These are phyloP conservation scores for Drosophila virilis DNA, from an alignment of 1,140 invertebrate species.

Conservation along the genomic window DNA sequence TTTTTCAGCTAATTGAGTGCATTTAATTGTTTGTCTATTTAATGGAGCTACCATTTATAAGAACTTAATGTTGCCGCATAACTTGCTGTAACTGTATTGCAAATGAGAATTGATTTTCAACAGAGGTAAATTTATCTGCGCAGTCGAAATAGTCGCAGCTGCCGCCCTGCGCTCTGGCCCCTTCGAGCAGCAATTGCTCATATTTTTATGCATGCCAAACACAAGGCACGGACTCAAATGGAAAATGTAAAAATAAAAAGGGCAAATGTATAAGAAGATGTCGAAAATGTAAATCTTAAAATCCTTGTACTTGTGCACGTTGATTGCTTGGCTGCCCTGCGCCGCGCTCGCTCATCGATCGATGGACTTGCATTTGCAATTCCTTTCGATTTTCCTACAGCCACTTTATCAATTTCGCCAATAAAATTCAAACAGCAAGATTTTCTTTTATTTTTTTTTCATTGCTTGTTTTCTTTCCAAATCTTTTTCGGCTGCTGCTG, in stretches of 20 bases:
- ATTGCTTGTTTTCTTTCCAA: conserved; percentile 1
- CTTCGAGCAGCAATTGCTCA: conserved; percentile 10
- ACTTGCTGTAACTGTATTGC: background rate
- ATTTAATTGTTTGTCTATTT: too few relatives aligned
- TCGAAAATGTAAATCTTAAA: conserved; percentile 42
- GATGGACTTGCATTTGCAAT: conserved; percentile 37
- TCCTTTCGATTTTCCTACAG: conserved; percentile 49
- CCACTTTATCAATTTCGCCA: conserved; percentile 59
- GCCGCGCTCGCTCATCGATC: conserved; percentile 8
- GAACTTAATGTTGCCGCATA: too few relatives aligned
- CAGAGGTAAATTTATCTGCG: background rate
- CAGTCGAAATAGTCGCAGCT: background rate
- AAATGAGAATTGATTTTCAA: conserved; percentile 26
- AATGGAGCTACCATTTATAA: too few relatives aligned
- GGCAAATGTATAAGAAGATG: conserved; percentile 6
- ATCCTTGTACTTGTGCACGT: conserved; percentile 42
- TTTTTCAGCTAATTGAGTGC: too few relatives aligned
- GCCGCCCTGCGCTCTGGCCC: background rate
- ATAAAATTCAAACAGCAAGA: conserved; percentile 54
- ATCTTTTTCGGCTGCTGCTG: conserved; percentile 11
- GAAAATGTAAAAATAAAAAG: conserved; percentile 9
- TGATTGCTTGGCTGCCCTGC: conserved; percentile 26
- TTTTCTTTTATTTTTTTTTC: conserved; percentile 21
- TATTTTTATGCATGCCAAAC: conserved; percentile 19
- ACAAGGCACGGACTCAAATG: conserved; percentile 11